A percentile compares a stretch with the other conserved stretches of the same genome.
These are phyloP conservation scores for Endotricha flammealis DNA, from an alignment of 2,888 invertebrate species.

Conservation along the genomic window DNA sequence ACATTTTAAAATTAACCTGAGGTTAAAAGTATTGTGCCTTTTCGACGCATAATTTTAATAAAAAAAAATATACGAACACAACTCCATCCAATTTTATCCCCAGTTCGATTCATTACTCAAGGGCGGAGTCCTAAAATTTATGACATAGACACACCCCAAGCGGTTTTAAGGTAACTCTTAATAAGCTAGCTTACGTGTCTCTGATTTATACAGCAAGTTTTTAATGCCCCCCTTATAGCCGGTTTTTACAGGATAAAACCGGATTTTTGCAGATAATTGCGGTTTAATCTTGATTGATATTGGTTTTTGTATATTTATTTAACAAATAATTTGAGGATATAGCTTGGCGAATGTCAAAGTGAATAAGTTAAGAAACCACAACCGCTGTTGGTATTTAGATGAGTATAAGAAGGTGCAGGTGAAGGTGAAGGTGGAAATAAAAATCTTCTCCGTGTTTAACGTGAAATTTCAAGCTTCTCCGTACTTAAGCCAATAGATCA, in stretches of 20 bases:
- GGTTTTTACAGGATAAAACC: slow-evolving; percentile 28
- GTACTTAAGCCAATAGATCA: too few species aligned
- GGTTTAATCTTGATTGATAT: slow-evolving; percentile 1
- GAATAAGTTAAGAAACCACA: too few species aligned
- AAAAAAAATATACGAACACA: neutral
- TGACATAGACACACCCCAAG: slow-evolving; percentile 38
- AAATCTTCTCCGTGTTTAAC: too few species aligned
- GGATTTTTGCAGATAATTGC: slow-evolving; percentile 24
- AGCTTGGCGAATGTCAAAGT: too few species aligned
- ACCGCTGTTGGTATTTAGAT: too few species aligned
- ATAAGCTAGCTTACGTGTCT: slow-evolving; percentile 10
- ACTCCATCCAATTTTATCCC: neutral
- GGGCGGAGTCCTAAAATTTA: slow-evolving; percentile 49
- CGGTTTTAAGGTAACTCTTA: slow-evolving; percentile 11
- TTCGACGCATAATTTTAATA: too few species aligned
- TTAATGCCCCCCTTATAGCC: slow-evolving; percentile 16
- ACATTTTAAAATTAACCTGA: too few species aligned
- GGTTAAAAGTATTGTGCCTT: too few species aligned
- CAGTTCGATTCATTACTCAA: slow-evolving; percentile 39
- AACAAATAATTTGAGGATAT: too few species aligned
- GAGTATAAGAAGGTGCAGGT: too few species aligned
- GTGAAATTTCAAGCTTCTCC: too few species aligned
- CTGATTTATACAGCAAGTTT: slow-evolving; percentile 12
- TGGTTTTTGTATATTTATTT: slow-evolving; percentile 1
- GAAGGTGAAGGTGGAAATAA: too few species aligned